Conservation (phyloP, 2,888 invertebrate genomes). For the Amphiduros pacificus region DNA sequence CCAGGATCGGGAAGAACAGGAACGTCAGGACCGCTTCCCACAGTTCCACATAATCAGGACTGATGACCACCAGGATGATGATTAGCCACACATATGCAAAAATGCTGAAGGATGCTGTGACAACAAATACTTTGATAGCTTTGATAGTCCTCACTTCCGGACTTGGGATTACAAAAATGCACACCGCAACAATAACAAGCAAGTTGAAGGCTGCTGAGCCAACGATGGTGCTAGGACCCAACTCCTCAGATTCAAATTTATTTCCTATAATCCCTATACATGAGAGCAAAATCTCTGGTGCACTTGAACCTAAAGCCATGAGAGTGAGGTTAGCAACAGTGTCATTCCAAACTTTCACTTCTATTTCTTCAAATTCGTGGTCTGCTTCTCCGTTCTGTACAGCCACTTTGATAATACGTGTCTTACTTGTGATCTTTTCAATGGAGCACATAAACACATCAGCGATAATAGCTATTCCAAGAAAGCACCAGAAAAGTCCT, state of each 20-base stretch:
- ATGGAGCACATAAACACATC: slow-evolving; percentile 67
- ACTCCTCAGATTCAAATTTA: slow-evolving; percentile 59
- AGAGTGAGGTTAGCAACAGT: slow-evolving; percentile 66
- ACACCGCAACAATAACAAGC: slow-evolving; percentile 64
- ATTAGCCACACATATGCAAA: slow-evolving; percentile 68
- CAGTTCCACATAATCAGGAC: slow-evolving; percentile 61
- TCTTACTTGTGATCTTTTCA: slow-evolving; percentile 65
- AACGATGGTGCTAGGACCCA: slow-evolving; percentile 67
- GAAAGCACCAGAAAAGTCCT: slow-evolving; percentile 65
- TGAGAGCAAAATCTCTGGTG: slow-evolving; percentile 65
- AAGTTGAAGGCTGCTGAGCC: slow-evolving; percentile 67
- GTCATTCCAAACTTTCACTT: slow-evolving; percentile 64
- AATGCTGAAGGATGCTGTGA: slow-evolving; percentile 59
- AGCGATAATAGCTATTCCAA: slow-evolving; percentile 66
- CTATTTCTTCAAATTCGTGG: slow-evolving; percentile 57
- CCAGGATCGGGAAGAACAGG: slow-evolving; percentile 65
- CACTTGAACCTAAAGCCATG: slow-evolving; percentile 66
- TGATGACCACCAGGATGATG: slow-evolving; percentile 61
- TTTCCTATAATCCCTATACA: slow-evolving; percentile 63
- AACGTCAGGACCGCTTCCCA: slow-evolving; percentile 68
- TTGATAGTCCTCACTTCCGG: slow-evolving; percentile 60
- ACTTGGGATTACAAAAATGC: slow-evolving; percentile 61
- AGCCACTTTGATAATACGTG: slow-evolving; percentile 56
- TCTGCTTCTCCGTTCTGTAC: slow-evolving; percentile 35
- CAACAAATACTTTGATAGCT: slow-evolving; percentile 60